Base-by-base conservation (phyloP, 2,888 invertebrate genomes). In the Ganaspis brasiliensis region DNA sequence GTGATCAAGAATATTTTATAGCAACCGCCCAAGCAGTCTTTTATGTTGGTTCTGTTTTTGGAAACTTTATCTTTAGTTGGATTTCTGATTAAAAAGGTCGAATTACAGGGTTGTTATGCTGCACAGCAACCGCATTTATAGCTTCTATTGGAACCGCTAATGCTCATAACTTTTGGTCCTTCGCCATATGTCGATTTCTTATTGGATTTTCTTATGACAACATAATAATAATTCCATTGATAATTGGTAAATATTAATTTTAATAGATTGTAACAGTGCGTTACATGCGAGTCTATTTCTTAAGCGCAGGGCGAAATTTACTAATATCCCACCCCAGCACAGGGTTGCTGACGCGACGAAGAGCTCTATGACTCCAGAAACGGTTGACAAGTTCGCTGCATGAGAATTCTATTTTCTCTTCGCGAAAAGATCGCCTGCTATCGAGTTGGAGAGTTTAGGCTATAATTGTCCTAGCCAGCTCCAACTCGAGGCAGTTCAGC, bases 161-260 rank as follows among this genome's bases (percentile, higher is more conserved):
- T 59, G 83, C 90, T 14, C 88, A 88, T 21, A 88, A 88, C 57
- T 92, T 93, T 85, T 90, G 91, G 89, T 84, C 91, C 0, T 94
- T 93, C 83, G 91, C 92, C 8, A 45, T 92, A 1, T 92, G 92
- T 77, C 87, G 93, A 59, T 93, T 93, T 84, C 86, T 93, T 45
- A 92, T 93, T n/a, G 93, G 93, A 35, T 85, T 93, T 81, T 92
- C 92, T 6, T 93, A 92, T 87, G 93, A 93, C 87, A 93, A 92
- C 82, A 92, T 92, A 84, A 92, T 92, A 86, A 92, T 92, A 76
- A 93, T 93, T 90, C 93, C 93, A 79, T 91, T 93, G 82, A 93
- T 93, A 80, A 89, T 93, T 61, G 93, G 93, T 93, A 81, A 61
- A 31, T 61, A 26, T 26, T 2, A 8, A 6, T 12, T 1, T 21